These are phyloP conservation scores for Acyrthosiphon pisum DNA, from an alignment of 1,140 invertebrate species.

Conservation along the genomic window DNA sequence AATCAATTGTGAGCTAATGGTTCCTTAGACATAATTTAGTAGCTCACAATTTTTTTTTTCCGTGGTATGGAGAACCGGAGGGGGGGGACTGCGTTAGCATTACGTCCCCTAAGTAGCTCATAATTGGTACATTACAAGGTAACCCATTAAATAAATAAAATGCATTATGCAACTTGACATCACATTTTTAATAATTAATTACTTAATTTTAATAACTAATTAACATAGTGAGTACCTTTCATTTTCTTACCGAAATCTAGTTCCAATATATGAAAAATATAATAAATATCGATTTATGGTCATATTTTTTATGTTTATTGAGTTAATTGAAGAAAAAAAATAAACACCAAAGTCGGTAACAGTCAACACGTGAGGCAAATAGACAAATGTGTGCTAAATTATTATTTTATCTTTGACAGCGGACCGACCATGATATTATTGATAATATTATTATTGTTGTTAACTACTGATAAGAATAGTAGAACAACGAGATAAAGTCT, in stretches of 20 bases:
- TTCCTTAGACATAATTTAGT: neutral
- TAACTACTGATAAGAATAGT: neutral
- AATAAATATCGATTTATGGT: slow-evolving; percentile 57
- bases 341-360: neutral
- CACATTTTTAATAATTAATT: neutral
- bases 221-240: neutral
- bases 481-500: neutral
- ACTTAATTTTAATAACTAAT: no score
- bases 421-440: neutral
- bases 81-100: no score
- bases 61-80: no score
- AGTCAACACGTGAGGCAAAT: neutral
- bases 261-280: slow-evolving; percentile 59
- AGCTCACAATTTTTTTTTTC: neutral
- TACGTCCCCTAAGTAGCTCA: neutral
- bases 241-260: slow-evolving; percentile 58
- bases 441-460: no score
- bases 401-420: no score
- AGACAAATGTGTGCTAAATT: neutral
- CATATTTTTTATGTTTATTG: slow-evolving; percentile 12
- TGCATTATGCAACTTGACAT: neutral
- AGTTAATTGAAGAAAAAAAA: neutral
- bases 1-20: neutral
- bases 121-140: neutral
- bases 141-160: no score